These are phyloP conservation scores for Oenanthe oenanthe DNA, from an alignment of 2,113 vertebrate species.

Conservation along the genomic window DNA sequence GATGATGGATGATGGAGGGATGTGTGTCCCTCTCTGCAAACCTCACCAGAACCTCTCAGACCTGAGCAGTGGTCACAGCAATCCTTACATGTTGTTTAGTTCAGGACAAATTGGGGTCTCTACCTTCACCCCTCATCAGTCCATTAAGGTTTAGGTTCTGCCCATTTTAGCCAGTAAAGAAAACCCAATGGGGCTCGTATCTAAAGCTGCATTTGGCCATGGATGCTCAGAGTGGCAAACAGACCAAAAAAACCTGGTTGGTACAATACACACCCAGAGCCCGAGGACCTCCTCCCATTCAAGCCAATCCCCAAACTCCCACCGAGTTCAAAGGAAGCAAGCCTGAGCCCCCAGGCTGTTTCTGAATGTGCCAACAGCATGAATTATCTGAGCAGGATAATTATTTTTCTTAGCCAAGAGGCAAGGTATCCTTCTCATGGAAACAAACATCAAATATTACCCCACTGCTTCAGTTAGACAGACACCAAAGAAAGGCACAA, in stretches of 20 bases:
- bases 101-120: not conserved
- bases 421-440: slow-evolving; percentile 57
- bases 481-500: slow-evolving; percentile 46
- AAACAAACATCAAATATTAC: slow-evolving; percentile 56
- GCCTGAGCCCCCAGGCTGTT: slow-evolving; percentile 16
- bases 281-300: not conserved
- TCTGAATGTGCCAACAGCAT: slow-evolving; percentile 16
- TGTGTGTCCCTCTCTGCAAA: not conserved
- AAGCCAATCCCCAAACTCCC: slow-evolving; percentile 22
- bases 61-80: not conserved
- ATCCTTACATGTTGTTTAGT: not conserved
- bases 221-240: not conserved
- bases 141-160: not conserved
- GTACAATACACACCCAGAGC: not conserved
- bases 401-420: slow-evolving; percentile 72
- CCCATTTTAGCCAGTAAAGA: not conserved
- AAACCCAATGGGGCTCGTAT: accelerated
- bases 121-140: not conserved
- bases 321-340: slow-evolving; percentile 54
- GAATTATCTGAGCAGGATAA: slow-evolving; percentile 59
- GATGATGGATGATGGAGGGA: not conserved
- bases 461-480: slow-evolving; percentile 46
- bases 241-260: not conserved
- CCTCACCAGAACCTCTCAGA: not conserved
- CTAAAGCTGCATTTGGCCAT: not conserved